Evolutionary conservation across 2,797 vertebrate species (phyloP).

Genomic region (Mormyrus hasselquistii): DNA sequence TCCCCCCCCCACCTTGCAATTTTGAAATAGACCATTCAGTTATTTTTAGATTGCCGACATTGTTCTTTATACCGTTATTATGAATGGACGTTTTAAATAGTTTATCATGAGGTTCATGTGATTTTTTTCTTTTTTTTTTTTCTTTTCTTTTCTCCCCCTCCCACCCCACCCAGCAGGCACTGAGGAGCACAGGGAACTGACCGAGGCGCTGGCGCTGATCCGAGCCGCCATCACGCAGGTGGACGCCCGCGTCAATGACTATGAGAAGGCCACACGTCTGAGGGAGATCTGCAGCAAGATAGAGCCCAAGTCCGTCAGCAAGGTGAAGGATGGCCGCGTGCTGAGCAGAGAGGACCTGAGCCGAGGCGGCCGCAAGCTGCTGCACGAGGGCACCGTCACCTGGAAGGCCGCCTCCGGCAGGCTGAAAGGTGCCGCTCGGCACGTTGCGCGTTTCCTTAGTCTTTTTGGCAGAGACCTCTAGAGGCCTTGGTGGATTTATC

Average conservation of each 20-base stretch:
- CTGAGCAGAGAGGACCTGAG: constrained; percentile 82
- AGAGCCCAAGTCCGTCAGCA: constrained; percentile 79
- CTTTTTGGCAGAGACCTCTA: not conserved
- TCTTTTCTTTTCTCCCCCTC: no score
- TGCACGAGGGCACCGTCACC: constrained; percentile 74
- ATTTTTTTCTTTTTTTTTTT: no score
- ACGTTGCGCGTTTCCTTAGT: no score
- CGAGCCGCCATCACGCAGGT: constrained; percentile 78
- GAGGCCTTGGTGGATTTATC: not conserved
- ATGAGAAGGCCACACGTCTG: constrained; percentile 79
- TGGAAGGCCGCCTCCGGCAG: constrained; percentile 88
- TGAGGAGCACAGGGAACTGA: constrained; percentile 76
- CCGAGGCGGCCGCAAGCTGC: constrained; percentile 60
- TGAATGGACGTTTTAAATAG: not conserved
- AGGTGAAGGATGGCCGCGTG: constrained; percentile 77
- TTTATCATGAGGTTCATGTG: not conserved
- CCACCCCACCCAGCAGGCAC: constrained; percentile 59
- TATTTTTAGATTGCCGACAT: not conserved
- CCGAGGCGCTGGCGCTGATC: constrained; percentile 72
- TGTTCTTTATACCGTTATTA: not conserved
- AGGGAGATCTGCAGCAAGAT: constrained; percentile 76
- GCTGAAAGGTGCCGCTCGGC: constrained; percentile 73
- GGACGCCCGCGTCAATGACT: constrained; percentile 74
- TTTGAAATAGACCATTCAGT: not conserved
- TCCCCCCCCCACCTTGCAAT: not conserved